phyloP scores from a whole-genome alignment of 2,113 vertebrate species.

The Argyrosomus japonicus region DNA sequence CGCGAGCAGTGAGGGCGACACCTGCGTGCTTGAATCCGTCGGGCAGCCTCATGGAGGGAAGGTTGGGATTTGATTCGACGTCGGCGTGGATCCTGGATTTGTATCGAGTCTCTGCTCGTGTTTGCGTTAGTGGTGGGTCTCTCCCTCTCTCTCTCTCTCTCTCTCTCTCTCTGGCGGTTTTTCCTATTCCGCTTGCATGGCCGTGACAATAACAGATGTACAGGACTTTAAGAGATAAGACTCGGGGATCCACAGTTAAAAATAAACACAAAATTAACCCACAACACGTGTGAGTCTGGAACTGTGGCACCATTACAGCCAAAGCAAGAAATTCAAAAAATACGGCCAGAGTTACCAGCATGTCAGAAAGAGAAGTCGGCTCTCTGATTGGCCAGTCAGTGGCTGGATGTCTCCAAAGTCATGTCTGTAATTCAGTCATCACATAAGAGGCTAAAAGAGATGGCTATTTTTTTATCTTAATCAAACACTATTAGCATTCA shows the following conservation, averaged over 20 bases:
- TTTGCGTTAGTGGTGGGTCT: constrained; percentile 17
- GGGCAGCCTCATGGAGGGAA: constrained; percentile 30
- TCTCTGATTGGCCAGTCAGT: constrained; percentile 23
- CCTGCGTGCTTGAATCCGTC: constrained; percentile 34
- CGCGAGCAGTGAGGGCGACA: constrained; percentile 10
- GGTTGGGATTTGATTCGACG: constrained; percentile 20
- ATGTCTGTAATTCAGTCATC: constrained; percentile 53
- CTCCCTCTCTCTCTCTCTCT: constrained; percentile 7
- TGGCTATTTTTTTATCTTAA: constrained; percentile 21
- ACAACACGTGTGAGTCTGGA: constrained; percentile 15
- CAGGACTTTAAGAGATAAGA: constrained; percentile 53
- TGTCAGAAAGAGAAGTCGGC: constrained; percentile 43
- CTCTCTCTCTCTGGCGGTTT: constrained; percentile 49
- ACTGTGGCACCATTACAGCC: constrained; percentile 48
- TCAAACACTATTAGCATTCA: constrained; percentile 44
- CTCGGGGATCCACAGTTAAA: constrained; percentile 47
- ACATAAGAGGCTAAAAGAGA: constrained; percentile 15
- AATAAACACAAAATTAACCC: constrained; percentile 27
- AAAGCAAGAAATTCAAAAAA: constrained; percentile 51
- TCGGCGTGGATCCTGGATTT: constrained; percentile 24
- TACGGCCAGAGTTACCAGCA: constrained; percentile 49
- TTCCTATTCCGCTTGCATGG: constrained; percentile 70
- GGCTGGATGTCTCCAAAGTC: constrained; percentile 35
- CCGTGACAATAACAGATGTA: constrained; percentile 68
- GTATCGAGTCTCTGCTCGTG: constrained; percentile 35